phyloP scores from a whole-genome alignment of 2,888 invertebrate species.

The Machimus rusticus region DNA sequence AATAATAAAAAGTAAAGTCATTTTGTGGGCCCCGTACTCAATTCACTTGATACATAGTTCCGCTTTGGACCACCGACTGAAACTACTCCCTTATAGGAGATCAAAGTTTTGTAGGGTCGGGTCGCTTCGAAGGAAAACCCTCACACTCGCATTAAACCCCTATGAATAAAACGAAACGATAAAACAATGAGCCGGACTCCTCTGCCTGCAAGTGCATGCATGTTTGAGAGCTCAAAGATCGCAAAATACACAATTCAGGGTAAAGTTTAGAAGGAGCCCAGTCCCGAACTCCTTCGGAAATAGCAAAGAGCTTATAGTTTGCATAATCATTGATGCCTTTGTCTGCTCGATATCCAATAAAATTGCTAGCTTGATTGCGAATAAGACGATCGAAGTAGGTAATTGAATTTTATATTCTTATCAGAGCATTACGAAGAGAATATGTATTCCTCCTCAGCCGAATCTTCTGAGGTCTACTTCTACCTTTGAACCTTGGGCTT shows the following conservation, averaged over 20 bases:
- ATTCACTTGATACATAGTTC: neutral
- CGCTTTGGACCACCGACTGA: neutral
- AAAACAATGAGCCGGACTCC: neutral
- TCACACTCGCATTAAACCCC: neutral
- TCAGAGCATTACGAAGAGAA: neutral
- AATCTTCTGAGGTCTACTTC: neutral
- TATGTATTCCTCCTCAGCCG: neutral
- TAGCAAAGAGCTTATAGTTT: slow-evolving; percentile 30
- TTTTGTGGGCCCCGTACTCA: neutral
- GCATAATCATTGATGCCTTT: slow-evolving; percentile 35
- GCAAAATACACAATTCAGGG: slow-evolving; percentile 3
- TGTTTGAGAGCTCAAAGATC: neutral
- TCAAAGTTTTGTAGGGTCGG: neutral
- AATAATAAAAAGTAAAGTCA: neutral
- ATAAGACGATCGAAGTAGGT: slow-evolving; percentile 7
- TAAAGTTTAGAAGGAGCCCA: neutral
- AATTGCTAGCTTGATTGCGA: slow-evolving; percentile 31
- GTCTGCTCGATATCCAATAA: slow-evolving; percentile 33
- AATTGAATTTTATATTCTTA: slow-evolving; percentile 38
- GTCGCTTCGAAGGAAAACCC: neutral
- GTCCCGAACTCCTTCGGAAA: neutral
- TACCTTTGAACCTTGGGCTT: neutral
- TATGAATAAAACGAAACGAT: neutral
- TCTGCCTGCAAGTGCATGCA: neutral
- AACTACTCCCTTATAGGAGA: neutral